phyloP scores from a whole-genome alignment of 2,888 invertebrate species.

The Myopa tessellatipennis region DNA sequence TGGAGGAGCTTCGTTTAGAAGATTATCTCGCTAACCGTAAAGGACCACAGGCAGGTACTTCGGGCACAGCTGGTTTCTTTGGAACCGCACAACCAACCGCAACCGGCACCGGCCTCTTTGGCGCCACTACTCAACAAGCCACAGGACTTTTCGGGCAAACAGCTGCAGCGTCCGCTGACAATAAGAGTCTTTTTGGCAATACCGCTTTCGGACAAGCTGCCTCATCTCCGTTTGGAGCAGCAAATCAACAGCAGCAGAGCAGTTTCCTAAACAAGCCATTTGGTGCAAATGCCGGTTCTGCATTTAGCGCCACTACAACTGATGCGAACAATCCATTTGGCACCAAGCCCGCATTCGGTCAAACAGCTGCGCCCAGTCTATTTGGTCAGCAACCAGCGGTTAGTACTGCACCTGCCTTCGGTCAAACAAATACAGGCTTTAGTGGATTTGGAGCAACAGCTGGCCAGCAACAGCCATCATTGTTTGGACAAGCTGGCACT shows the following conservation, averaged over 20 bases:
- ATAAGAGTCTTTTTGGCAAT: conserved; percentile 71
- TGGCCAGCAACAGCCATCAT: conserved; percentile 55
- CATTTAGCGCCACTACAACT: conserved; percentile 58
- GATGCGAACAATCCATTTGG: conserved; percentile 65
- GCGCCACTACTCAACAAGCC: conserved; percentile 67
- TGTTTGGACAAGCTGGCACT: conserved; percentile 60
- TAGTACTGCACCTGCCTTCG: conserved; percentile 70
- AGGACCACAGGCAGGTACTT: conserved; percentile 72
- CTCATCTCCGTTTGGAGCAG: conserved; percentile 70
- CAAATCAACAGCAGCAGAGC: conserved; percentile 68
- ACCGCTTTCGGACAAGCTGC: conserved; percentile 69
- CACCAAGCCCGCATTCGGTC: conserved; percentile 68
- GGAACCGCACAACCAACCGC: conserved; percentile 67
- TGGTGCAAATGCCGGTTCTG: conserved; percentile 69
- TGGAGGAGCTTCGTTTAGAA: conserved; percentile 94
- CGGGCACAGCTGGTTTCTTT: conserved; percentile 63
- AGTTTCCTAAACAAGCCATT: conserved; percentile 77
- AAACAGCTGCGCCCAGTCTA: conserved; percentile 70
- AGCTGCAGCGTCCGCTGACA: conserved; percentile 66
- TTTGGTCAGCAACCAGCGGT: conserved; percentile 71
- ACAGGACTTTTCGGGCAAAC: conserved; percentile 71
- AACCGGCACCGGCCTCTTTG: conserved; percentile 68
- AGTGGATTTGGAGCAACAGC: conserved; percentile 65
- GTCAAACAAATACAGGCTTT: conserved; percentile 63
- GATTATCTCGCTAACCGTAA: conserved; percentile 93